A percentile compares a stretch with the other conserved stretches of the same genome.
phyloP scores from a whole-genome alignment of 2,797 vertebrate species.

The Echiichthys vipera region DNA sequence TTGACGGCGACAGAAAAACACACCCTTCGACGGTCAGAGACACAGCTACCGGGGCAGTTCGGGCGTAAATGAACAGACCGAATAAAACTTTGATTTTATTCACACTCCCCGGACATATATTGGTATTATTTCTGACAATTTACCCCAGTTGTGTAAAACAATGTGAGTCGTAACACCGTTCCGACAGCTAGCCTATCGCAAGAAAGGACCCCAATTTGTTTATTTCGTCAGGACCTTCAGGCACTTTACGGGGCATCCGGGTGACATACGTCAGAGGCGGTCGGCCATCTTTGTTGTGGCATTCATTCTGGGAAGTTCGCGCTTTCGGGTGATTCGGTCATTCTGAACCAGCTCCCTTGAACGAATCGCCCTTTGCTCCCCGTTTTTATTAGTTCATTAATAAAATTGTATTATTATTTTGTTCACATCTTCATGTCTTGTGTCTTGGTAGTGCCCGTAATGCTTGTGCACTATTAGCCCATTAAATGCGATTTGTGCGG shows the following conservation, averaged over 20 bases:
- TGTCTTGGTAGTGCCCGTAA: background rate
- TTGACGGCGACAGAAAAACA: slow-evolving; percentile 58
- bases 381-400: background rate
- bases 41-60: slow-evolving; percentile 26
- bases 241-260: slow-evolving; percentile 63
- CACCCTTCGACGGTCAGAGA: slow-evolving; percentile 63
- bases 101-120: slow-evolving; percentile 25
- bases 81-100: background rate
- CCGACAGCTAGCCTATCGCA: slow-evolving; percentile 54
- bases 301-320: background rate
- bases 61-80: slow-evolving; percentile 5
- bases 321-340: background rate
- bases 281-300: slow-evolving; percentile 69
- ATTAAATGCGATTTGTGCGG: no score
- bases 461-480: background rate
- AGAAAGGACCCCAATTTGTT: slow-evolving; percentile 82
- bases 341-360: background rate
- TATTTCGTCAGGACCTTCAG: slow-evolving; percentile 83
- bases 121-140: slow-evolving; percentile 10
- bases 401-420: background rate
- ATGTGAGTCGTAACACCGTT: slow-evolving; percentile 52
- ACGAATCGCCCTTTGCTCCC: background rate
- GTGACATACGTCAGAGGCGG: background rate
- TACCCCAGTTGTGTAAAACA: slow-evolving; percentile 54
- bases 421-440: background rate